Conservation (phyloP, 2,888 invertebrate species). For the Gymnosoma rotundatum region DNA sequence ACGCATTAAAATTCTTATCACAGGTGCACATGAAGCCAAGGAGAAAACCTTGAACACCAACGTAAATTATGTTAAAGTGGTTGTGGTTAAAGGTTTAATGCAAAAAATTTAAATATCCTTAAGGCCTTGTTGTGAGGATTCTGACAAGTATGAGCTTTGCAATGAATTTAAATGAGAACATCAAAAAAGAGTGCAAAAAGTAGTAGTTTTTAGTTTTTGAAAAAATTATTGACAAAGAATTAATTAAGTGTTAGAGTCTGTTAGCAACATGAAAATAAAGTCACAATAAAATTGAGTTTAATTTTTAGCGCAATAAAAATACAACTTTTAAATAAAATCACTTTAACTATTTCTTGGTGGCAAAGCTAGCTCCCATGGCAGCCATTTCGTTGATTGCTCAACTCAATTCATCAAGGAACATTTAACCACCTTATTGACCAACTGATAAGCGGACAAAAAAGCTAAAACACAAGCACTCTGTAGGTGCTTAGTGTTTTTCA, state of each 20-base stretch:
- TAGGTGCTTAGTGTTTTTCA: too few species aligned
- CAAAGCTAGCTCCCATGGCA: too few species aligned
- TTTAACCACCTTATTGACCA: too few species aligned
- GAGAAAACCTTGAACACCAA: neutral
- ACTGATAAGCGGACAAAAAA: too few species aligned
- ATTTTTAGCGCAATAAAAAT: too few species aligned
- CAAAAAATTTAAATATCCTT: slow-evolving; percentile 59
- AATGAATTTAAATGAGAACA: slow-evolving; percentile 20
- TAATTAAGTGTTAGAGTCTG: slow-evolving; percentile 9
- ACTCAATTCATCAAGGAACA: too few species aligned
- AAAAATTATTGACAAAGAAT: too few species aligned
- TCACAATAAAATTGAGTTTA: too few species aligned
- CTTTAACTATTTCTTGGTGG: too few species aligned
- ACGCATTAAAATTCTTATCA: neutral
- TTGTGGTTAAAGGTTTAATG: slow-evolving; percentile 53
- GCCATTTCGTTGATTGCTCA: too few species aligned
- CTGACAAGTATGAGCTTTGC: neutral
- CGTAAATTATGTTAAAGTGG: slow-evolving; percentile 54
- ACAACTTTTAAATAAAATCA: too few species aligned
- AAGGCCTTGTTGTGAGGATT: slow-evolving; percentile 26
- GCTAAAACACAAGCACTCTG: too few species aligned
- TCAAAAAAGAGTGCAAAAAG: neutral
- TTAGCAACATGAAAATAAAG: neutral
- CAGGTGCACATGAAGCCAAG: neutral
- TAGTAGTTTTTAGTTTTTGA: neutral